A percentile compares a stretch with the other conserved stretches of the same genome.
Evolutionary conservation across 2,797 vertebrate genomes (phyloP).

Genomic region (Amniataba percoides): DNA sequence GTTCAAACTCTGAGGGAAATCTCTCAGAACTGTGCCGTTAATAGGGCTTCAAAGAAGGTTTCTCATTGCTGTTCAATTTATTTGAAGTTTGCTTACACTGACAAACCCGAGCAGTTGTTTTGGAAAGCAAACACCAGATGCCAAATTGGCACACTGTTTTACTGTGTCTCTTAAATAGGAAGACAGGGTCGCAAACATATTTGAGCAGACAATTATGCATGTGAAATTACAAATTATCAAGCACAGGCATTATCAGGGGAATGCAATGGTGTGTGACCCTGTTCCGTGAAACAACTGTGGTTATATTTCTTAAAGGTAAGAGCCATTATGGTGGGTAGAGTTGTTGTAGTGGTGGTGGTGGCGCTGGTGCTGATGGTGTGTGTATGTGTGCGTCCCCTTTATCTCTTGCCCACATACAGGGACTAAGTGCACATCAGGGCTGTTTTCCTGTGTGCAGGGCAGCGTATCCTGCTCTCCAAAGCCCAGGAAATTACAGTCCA

Average conservation of each 20-base stretch:
- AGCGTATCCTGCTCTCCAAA: constrained; percentile 81
- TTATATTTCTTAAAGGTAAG: constrained; percentile 53
- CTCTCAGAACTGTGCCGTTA: constrained; percentile 6
- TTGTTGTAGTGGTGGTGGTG: constrained; percentile 33
- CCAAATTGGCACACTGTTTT: not conserved
- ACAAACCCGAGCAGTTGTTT: not conserved
- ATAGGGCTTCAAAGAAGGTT: constrained; percentile 9
- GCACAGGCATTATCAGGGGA: constrained; percentile 26
- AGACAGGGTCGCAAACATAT: not conserved
- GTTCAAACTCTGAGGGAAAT: constrained; percentile 13
- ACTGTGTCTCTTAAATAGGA: not conserved
- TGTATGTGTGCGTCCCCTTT: constrained; percentile 61
- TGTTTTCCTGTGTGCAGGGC: constrained; percentile 83
- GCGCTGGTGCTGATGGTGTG: constrained; percentile 16
- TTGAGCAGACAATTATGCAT: constrained; percentile 41
- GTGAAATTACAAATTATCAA: constrained; percentile 48
- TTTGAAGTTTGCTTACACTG: constrained; percentile 11
- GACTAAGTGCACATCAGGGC: constrained; percentile 78
- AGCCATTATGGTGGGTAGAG: constrained; percentile 39
- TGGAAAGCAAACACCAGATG: not conserved
- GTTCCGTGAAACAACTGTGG: constrained; percentile 18
- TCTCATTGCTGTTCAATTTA: not conserved
- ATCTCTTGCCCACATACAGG: constrained; percentile 76
- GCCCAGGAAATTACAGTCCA: constrained; percentile 85
- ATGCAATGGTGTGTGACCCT: constrained; percentile 24